Conservation (phyloP, 2,888 invertebrate genomes). For the Aspidapion aeneum region DNA sequence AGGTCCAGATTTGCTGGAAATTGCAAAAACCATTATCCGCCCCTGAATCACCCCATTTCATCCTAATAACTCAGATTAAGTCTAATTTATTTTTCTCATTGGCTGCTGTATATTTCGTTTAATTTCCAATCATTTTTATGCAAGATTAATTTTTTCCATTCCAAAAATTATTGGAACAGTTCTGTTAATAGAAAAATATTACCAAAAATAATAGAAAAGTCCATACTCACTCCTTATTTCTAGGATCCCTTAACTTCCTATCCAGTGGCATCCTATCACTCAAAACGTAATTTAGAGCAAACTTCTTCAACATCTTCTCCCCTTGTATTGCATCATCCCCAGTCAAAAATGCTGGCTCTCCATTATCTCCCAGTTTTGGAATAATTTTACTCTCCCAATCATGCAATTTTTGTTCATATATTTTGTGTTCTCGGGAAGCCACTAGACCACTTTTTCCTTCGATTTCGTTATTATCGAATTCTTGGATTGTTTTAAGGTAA, state of each 20-base stretch:
- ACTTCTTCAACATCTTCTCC: constrained; percentile 71
- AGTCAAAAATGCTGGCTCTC: constrained; percentile 61
- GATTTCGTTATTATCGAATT: background rate
- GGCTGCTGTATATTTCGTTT: no score
- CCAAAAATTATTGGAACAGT: no score
- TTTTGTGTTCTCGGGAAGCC: constrained; percentile 21
- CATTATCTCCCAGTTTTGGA: constrained; percentile 67
- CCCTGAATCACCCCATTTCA: no score
- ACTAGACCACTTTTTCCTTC: background rate
- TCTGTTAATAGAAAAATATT: no score
- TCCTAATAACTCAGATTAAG: no score
- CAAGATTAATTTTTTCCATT: no score
- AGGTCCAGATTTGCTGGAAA: no score
- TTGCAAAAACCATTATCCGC: no score
- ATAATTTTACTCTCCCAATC: constrained; percentile 61
- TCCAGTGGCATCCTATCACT: constrained; percentile 87
- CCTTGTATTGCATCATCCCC: constrained; percentile 69
- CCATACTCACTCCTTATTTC: constrained; percentile 49
- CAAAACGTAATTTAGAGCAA: constrained; percentile 84
- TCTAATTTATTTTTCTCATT: no score
- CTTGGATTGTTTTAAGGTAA: constrained; percentile 14
- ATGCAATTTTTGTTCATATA: constrained; percentile 30
- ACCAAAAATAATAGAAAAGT: no score
- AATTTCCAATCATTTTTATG: no score
- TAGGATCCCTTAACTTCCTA: constrained; percentile 67